Evolutionary conservation across 2,888 invertebrate species (phyloP).

Genomic region (Tineola bisselliella): DNA sequence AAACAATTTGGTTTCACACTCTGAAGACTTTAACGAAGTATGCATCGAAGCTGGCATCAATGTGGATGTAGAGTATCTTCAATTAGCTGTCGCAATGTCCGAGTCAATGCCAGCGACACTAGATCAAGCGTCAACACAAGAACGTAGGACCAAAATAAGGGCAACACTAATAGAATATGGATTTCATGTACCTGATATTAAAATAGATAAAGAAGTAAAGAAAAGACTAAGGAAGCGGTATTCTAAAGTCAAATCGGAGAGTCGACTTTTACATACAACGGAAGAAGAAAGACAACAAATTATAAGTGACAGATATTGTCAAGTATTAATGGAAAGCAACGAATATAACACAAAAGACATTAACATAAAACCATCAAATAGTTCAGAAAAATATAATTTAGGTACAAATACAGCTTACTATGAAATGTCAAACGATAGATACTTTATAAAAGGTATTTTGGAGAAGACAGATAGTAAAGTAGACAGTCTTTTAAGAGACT

Average conservation of each 20-base stretch:
- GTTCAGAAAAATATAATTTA: neutral
- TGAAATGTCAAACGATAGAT: constrained; percentile 35
- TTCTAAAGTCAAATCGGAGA: constrained; percentile 16
- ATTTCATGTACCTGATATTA: constrained; percentile 55
- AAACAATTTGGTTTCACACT: constrained; percentile 44
- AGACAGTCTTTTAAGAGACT: constrained; percentile 68
- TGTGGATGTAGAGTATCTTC: constrained; percentile 72
- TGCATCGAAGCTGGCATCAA: constrained; percentile 56
- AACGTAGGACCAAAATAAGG: constrained; percentile 45
- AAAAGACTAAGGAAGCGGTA: neutral
- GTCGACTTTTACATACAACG: constrained; percentile 35
- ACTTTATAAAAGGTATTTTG: constrained; percentile 57
- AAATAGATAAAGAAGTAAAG: constrained; percentile 21
- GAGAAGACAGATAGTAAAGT: constrained; percentile 39
- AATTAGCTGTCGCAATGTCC: constrained; percentile 74
- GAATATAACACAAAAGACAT: constrained; percentile 21
- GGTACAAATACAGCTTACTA: constrained; percentile 34
- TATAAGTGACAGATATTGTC: constrained; percentile 40
- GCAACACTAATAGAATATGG: constrained; percentile 71
- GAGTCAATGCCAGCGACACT: constrained; percentile 51
- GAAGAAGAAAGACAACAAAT: constrained; percentile 38
- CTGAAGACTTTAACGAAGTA: constrained; percentile 49
- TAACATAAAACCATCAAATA: constrained; percentile 3
- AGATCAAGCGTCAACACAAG: constrained; percentile 27
- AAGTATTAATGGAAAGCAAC: constrained; percentile 36